Evolutionary conservation across 2,113 vertebrate genomes (phyloP).

Genomic region (Pantherophis guttatus): DNA sequence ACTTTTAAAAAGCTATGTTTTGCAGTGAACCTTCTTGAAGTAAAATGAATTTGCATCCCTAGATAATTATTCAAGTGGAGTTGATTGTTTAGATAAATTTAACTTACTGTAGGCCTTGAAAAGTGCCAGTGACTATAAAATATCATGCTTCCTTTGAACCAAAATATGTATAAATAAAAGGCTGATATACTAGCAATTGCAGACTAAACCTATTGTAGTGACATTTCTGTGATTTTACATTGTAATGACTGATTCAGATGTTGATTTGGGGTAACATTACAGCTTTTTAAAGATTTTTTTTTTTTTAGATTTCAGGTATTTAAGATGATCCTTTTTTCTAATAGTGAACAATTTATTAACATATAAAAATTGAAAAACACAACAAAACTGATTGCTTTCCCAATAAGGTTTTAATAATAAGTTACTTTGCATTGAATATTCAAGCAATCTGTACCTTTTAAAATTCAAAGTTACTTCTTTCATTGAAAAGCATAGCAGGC

Average conservation of each 20-base stretch:
- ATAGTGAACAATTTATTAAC: slow-evolving; percentile 72
- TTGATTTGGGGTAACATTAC: not conserved
- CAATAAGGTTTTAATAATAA: slow-evolving; percentile 93
- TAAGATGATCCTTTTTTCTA: slow-evolving; percentile 47
- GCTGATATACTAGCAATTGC: not conserved
- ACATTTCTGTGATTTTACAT: slow-evolving; percentile 32
- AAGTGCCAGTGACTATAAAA: slow-evolving; percentile 65
- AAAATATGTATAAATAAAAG: slow-evolving; percentile 14
- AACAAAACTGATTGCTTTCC: slow-evolving; percentile 68
- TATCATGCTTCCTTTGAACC: slow-evolving; percentile 36
- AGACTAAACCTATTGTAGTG: slow-evolving; percentile 47
- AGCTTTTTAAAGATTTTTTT: not conserved
- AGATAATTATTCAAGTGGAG: slow-evolving; percentile 76
- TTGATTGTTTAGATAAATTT: slow-evolving; percentile 81
- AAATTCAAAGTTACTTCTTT: slow-evolving; percentile 89
- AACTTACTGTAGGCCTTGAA: slow-evolving; percentile 76
- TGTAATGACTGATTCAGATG: slow-evolving; percentile 16
- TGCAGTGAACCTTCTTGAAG: slow-evolving; percentile 80
- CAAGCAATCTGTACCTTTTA: slow-evolving; percentile 99
- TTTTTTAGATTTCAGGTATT: slow-evolving; percentile 59
- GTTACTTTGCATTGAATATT: slow-evolving; percentile 97
- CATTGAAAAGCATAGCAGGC: slow-evolving; percentile 87
- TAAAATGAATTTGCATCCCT: slow-evolving; percentile 77
- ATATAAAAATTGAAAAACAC: slow-evolving; percentile 62
- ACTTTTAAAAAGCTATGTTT: slow-evolving; percentile 79